Evolutionary conservation across 2,113 vertebrate genomes (phyloP).

Genomic region (Chloropsis cyanopogon): DNA sequence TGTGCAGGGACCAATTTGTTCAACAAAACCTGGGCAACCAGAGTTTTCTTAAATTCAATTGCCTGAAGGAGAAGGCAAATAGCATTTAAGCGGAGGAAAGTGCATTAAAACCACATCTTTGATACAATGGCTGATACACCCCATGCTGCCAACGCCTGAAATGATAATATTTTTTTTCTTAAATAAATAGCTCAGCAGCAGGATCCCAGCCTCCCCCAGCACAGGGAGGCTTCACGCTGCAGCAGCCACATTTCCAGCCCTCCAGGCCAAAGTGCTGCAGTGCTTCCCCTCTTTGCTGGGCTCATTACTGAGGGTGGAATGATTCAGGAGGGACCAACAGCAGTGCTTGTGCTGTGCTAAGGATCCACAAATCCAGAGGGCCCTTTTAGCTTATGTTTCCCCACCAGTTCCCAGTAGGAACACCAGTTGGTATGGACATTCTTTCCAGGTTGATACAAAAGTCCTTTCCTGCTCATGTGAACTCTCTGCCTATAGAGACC

Average conservation of each 20-base stretch:
- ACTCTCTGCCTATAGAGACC: neutral
- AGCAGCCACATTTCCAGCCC: slow-evolving; percentile 31
- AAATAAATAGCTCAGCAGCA: slow-evolving; percentile 59
- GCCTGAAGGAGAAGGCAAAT: slow-evolving; percentile 71
- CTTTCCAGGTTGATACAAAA: rapidly evolving
- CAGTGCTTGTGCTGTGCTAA: rapidly evolving
- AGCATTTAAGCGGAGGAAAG: slow-evolving; percentile 59
- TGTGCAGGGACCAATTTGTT: slow-evolving; percentile 50
- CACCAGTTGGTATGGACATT: neutral
- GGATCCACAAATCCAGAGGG: neutral
- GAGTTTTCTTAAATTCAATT: slow-evolving; percentile 73
- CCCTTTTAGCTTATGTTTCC: neutral
- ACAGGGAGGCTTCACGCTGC: neutral
- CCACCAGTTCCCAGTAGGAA: neutral
- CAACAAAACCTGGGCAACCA: slow-evolving; percentile 51
- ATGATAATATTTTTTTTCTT: slow-evolving; percentile 73
- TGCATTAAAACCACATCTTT: slow-evolving; percentile 68
- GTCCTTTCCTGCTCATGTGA: neutral
- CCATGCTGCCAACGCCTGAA: slow-evolving; percentile 50
- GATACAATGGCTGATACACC: slow-evolving; percentile 51
- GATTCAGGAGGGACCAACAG: neutral
- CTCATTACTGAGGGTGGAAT: neutral
- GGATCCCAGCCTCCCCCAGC: neutral
- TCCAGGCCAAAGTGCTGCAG: neutral
- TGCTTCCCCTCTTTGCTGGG: neutral